Percentiles rank a stretch among this genome's conserved stretches.
Evolutionary conservation across 1,140 invertebrate genomes (phyloP).

Genomic region (Caenorhabditis latens): DNA sequence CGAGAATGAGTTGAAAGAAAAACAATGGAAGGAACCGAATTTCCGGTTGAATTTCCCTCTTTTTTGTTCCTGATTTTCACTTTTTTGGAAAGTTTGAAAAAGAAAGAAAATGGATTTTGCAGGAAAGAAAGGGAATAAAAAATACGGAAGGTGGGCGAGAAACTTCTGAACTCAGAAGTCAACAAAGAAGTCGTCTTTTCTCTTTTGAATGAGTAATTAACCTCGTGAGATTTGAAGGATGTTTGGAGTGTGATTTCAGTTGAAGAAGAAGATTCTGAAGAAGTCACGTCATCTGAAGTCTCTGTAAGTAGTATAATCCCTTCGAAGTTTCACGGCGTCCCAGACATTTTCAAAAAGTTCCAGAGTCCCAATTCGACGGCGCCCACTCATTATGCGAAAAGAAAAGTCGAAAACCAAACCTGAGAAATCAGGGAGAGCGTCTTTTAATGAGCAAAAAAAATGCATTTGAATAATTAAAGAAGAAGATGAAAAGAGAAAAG

Average conservation of each 20-base stretch:
- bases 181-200: constrained; percentile 2
- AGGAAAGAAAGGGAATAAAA: not conserved
- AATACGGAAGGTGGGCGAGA: not conserved
- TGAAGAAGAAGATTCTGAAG: not conserved
- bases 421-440: not conserved
- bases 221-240: not conserved
- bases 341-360: not conserved
- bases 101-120: not conserved
- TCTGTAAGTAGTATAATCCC: not conserved
- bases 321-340: not conserved
- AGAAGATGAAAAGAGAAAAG: not conserved
- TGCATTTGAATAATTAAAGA: not conserved
- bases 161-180: constrained; percentile 3
- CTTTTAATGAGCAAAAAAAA: not conserved
- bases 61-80: not conserved
- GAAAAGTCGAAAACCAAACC: not conserved
- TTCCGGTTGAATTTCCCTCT: constrained; percentile 40
- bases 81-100: not conserved
- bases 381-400: not conserved
- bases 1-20: not conserved
- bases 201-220: constrained; percentile 28
- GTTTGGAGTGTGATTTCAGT: constrained; percentile 12
- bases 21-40: constrained; percentile 44
- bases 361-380: not conserved
- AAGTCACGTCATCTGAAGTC: constrained; percentile 17